Evolutionary conservation across 2,113 vertebrate genomes (phyloP), one percentile per base, ranked within the genome.

Genomic region (Gulo gulo): DNA sequence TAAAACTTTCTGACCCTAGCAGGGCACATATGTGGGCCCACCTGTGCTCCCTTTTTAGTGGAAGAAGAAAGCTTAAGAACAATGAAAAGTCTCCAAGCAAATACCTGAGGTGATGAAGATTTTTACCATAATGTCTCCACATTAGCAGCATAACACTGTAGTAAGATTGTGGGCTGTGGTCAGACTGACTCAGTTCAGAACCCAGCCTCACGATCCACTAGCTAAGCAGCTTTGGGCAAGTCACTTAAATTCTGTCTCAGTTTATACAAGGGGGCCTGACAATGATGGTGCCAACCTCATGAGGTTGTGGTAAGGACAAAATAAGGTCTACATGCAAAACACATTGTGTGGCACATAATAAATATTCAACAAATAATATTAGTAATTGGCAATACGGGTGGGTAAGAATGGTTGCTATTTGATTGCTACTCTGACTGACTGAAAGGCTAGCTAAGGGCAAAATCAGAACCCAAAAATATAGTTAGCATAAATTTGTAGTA

Each of bases 391-490:
- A 82, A 55, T 42, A 89, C 10, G 12, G 18, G 6, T 69, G 9
- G 18, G 6, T 69, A 79, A 92, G 55, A 71, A 74, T 67, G 12
- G 39, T 80, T 94, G 39, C 34, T 92, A 57, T 42, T 78, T 94
- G 82, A 79, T 20, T 74, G 10, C 47, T 69, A 69, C 31, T 94
- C 45, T 59, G 67, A 24, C 23, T 89, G 74, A 88, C 12, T 92
- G 59, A 88, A 52, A 95, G n/a, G 14, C 26, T 92, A 79, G 50
- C 76, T 93, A 78, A 86, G 45, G 21, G 76, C 15, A 95, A 96
- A 94, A 83, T 89, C 82, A 86, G 34, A 96, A 94, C 31, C 52
- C 45, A 94, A 95, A 95, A 88, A 92, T 42, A 83, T 8, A 88
- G 13, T 96, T 88, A 65, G 74, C 82, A 4, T 87, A 92, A 92